Base-by-base conservation (phyloP, 2,113 vertebrate species). In the Eleginops maclovinus region DNA sequence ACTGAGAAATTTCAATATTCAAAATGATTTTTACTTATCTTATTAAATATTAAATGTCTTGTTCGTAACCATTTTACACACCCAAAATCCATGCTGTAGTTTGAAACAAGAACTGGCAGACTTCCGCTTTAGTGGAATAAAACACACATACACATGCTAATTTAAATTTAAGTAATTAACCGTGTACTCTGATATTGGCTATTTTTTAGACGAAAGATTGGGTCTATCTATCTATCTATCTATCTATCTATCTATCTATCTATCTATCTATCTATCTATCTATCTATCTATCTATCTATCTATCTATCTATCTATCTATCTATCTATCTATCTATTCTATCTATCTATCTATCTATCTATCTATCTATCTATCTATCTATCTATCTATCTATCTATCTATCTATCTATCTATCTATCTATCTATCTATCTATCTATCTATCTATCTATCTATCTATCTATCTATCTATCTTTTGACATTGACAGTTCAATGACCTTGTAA, bases 401-500 rank as follows among this genome's bases (percentile, higher is more conserved):
- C 63, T 68, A 40, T 51, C 19, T 21, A 51, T 66, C 8, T 40
- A 40, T 66, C 28, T 22, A 51, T 64, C 43, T 64, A 19, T 63
- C 31, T 44, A 44, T 76, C 44, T 41, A 60, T 58, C 46, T 43
- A 9, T 7, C 3, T 26, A 22, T 41, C 58, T 66, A 9, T 69
- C 4, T 16, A 56, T 56, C 36, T 54, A 26, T 19, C 21, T 13
- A 41, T 22, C 28, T 17, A 40, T 50, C 43, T 49, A 40, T 71
- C 59, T 41, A 72, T 56, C 22, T 4, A 21, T 36, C 31, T 36
- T 7, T 36, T 1, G 26, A 56, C n/a, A 9, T 54, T 83, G 86
- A 60, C 83, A 69, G 50, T 60, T 10, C 0, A 16, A 50, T 89
- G 81, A 88, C 81, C 82, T 56, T 63, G 44, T 11, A 64, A 72